These are phyloP conservation scores for Macquaria australasica DNA, from an alignment of 2,113 vertebrate species.

Conservation along the genomic window DNA sequence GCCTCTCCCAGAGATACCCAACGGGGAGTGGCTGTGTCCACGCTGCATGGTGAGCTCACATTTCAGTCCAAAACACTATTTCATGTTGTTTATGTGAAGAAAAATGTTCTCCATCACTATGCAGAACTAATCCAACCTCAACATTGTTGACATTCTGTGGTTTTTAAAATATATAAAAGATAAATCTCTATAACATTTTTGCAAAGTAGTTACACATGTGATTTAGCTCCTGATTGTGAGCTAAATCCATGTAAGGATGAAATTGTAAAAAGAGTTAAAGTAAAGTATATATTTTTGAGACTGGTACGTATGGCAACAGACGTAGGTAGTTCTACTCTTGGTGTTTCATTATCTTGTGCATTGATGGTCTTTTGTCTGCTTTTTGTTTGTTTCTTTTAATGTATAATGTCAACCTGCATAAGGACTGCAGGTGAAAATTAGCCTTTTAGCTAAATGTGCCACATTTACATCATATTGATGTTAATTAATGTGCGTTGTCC, in stretches of 20 bases:
- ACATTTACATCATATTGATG: not conserved
- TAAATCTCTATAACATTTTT: not conserved
- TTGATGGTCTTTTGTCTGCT: not conserved
- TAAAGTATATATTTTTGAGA: not conserved
- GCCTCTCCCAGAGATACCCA: constrained; percentile 96
- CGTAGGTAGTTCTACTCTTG: not conserved
- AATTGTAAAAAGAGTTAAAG: not conserved
- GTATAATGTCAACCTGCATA: not conserved
- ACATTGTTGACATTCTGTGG: not conserved
- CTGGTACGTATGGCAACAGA: not conserved
- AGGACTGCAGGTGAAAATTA: too few species aligned
- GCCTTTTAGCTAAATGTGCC: too few species aligned
- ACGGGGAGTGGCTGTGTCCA: constrained; percentile 98
- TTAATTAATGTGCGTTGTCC: not conserved
- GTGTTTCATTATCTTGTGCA: not conserved
- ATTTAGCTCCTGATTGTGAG: not conserved
- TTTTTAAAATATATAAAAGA: not conserved
- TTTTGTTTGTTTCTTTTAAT: not conserved
- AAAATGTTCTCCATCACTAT: not conserved
- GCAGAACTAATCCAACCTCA: not conserved
- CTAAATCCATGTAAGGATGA: not conserved
- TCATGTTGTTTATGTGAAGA: not conserved
- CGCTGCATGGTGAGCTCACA: constrained; percentile 94
- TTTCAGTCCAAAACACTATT: not conserved
- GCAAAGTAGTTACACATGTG: not conserved